Base-by-base conservation (phyloP, 2,797 vertebrate genomes). In the Sebastes nivosus region DNA sequence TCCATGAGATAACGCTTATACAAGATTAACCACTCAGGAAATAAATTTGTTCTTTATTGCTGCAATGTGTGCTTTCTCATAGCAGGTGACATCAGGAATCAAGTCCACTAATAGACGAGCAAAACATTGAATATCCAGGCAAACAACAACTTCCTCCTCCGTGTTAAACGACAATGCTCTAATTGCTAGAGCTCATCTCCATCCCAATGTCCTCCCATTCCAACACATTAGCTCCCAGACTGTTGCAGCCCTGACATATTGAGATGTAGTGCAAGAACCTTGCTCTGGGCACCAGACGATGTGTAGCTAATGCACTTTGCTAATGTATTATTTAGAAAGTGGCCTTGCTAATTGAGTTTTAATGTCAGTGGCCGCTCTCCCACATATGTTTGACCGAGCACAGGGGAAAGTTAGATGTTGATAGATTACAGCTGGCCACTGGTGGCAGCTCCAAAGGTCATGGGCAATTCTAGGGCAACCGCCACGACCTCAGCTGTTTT, bases 251-350 rank as follows among this genome's bases (percentile, higher is more conserved):
- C 83, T 93, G 93, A 94, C 95, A 95, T 94, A 94, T 93, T 92
- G 91, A 94, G 93, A 94, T 85, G 88, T 87, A 93, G 87, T 80
- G 88, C 69, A 83, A 82, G 87, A 85, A 79, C 75, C 80, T 78
- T 52, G 91, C 92, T 93, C 88, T 81, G 91, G 90, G 91, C 81
- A 88, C 87, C 77, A 86, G 90, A 83, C 72, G 67, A 90, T 83
- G 79, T 92, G 89, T 88, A 87, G 88, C 93, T 94, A 94, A 94
- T 95, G 94, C 93, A 94, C 94, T 95, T 94, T 94, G 87, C 92
- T 95, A 93, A 94, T 95, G 91, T 92, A 95, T 96, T 95, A 96
- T 96, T 96, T 95, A 96, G 93, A 90, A 92, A 93, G 91, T 93
- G 92, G 94, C 89, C 84, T 82, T 74, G 81, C 93, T 95, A 96